Evolutionary conservation across 2,888 invertebrate species (phyloP).

Genomic region (Orthosia cruda): DNA sequence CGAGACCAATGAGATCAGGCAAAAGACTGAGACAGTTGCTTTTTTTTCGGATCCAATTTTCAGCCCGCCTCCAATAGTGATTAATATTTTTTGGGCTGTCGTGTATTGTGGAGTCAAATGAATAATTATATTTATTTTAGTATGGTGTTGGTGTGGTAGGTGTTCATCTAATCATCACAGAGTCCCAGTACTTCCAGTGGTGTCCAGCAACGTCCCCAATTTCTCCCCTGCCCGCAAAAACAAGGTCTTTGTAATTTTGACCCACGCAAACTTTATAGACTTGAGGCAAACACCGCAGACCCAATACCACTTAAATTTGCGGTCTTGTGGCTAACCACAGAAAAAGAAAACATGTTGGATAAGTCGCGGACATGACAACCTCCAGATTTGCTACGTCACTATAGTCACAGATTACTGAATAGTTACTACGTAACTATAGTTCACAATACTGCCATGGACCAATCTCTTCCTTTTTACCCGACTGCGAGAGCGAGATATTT

Average conservation of each 20-base stretch:
- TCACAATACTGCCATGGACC: not conserved
- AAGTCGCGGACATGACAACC: slow-evolving; percentile 18
- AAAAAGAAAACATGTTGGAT: slow-evolving; percentile 35
- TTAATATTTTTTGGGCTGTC: too few relatives aligned
- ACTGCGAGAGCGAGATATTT: too few relatives aligned
- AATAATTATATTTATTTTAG: not conserved
- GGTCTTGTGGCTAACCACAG: slow-evolving; percentile 19
- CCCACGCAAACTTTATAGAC: slow-evolving; percentile 5
- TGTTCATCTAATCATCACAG: too few relatives aligned
- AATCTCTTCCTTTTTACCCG: slow-evolving; percentile 13
- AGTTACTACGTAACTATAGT: slow-evolving; percentile 16
- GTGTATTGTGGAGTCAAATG: not conserved
- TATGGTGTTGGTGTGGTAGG: not conserved
- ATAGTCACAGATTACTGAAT: too few relatives aligned
- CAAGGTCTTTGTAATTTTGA: not conserved
- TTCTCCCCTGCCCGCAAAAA: slow-evolving; percentile 4
- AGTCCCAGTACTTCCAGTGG: too few relatives aligned
- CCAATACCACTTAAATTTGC: slow-evolving; percentile 16
- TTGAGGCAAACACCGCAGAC: slow-evolving; percentile 8
- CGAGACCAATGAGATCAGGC: not conserved
- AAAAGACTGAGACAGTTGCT: not conserved
- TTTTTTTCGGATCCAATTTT: not conserved
- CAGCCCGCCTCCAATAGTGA: too few relatives aligned
- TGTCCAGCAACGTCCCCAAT: not conserved
- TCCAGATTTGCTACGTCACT: slow-evolving; percentile 14